phyloP scores from a whole-genome alignment of 2,113 vertebrate species.

The Vicugna pacos region DNA sequence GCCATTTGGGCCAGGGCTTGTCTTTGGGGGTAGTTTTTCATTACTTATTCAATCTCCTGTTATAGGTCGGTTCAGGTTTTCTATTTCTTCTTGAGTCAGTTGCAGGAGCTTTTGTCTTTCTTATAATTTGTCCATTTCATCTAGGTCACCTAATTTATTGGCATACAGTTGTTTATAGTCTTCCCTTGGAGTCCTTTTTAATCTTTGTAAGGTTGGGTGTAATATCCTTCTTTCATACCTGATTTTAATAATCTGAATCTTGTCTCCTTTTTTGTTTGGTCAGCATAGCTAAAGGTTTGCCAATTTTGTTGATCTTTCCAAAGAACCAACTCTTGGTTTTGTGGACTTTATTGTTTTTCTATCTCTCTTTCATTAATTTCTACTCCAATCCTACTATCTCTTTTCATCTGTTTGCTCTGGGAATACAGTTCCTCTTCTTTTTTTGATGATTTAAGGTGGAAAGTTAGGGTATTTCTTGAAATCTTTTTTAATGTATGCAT shows the following conservation, averaged over 20 bases:
- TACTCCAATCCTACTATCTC: not conserved
- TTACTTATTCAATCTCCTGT: not conserved
- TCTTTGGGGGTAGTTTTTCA: not conserved
- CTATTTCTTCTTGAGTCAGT: not conserved
- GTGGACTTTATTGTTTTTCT: not conserved
- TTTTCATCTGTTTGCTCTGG: not conserved
- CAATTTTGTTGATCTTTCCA: not conserved
- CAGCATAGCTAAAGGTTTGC: not conserved
- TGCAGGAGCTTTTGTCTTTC: not conserved
- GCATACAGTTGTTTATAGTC: not conserved
- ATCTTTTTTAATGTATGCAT: not conserved
- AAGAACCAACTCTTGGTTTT: not conserved
- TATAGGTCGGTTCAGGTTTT: not conserved
- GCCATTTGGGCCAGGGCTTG: not conserved
- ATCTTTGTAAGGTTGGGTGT: not conserved
- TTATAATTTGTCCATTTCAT: not conserved
- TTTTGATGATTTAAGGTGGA: not conserved
- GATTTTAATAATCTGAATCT: not conserved
- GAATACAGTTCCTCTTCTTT: not conserved
- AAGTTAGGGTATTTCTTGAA: not conserved
- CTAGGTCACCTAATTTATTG: not conserved
- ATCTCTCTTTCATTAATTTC: not conserved
- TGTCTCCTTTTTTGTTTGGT: not conserved
- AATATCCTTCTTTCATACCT: not conserved
- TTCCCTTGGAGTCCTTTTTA: not conserved